A percentile compares a stretch with the other conserved stretches of the same genome.
Conservation (phyloP, 35 echinoderm and acorn worm genomes). For the Strongylocentrotus purpuratus region DNA sequence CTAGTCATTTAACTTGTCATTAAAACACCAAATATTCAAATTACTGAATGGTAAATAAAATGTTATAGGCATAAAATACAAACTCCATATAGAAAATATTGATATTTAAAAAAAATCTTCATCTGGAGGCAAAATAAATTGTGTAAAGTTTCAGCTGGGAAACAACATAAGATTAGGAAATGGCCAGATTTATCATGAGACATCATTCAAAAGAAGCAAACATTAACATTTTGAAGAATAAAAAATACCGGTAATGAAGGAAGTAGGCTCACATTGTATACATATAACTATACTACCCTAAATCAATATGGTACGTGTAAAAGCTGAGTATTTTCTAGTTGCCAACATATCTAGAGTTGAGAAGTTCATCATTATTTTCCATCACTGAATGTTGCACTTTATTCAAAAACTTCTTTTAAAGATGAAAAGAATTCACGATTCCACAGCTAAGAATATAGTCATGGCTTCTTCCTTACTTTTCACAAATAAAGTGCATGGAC, state of each 20-base stretch:
- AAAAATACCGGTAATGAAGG: too few species aligned
- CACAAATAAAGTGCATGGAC: not conserved
- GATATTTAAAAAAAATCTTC: too few species aligned
- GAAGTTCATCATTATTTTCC: not conserved
- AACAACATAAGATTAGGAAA: too few species aligned
- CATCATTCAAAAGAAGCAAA: not conserved
- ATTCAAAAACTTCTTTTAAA: not conserved
- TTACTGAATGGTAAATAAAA: too few species aligned
- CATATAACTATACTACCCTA: not conserved
- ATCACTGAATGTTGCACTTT: not conserved
- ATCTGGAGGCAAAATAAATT: too few species aligned
- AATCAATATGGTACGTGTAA: not conserved
- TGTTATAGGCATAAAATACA: too few species aligned
- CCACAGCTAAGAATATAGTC: not conserved
- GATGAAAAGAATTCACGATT: not conserved
- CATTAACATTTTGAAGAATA: not conserved
- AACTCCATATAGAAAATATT: too few species aligned
- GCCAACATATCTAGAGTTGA: not conserved
- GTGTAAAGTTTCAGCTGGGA: too few species aligned
- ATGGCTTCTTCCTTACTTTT: not conserved
- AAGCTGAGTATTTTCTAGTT: not conserved
- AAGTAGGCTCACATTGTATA: not conserved
- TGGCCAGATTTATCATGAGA: too few species aligned
- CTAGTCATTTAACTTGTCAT: too few species aligned
- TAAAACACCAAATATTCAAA: too few species aligned